A percentile compares a stretch with the other conserved stretches of the same genome.
Conservation (phyloP, 2,113 vertebrate genomes). For the Neodontobutis hainanensis region DNA sequence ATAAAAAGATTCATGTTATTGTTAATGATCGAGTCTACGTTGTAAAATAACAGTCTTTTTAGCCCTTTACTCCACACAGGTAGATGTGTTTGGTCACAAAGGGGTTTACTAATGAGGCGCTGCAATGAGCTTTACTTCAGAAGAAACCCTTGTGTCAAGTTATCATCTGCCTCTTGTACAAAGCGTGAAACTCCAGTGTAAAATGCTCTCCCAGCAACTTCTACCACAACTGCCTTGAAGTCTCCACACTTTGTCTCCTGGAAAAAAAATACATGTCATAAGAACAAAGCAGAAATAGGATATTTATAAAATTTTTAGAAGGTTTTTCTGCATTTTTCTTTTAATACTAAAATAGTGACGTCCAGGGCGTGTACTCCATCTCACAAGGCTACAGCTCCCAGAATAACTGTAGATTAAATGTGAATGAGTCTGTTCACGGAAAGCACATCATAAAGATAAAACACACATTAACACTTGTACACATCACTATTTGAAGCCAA, state of each 20-base stretch:
- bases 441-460: background rate
- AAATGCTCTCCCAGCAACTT: constrained; percentile 89
- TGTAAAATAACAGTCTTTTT: too few relatives aligned
- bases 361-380: background rate
- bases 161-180: constrained; percentile 84
- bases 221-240: constrained; percentile 88
- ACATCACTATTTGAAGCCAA: background rate
- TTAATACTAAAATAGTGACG: background rate
- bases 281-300: too few relatives aligned
- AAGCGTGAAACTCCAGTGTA: constrained; percentile 88
- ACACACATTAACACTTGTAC: background rate
- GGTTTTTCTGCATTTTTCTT: too few relatives aligned
- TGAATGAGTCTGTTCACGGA: background rate
- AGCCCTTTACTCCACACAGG: too few relatives aligned
- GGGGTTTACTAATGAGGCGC: too few relatives aligned
- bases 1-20: too few relatives aligned
- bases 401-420: background rate
- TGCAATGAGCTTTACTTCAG: constrained; percentile 76
- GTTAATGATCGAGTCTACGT: too few relatives aligned
- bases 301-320: too few relatives aligned
- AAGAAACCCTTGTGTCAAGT: constrained; percentile 85
- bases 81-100: too few relatives aligned
- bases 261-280: background rate
- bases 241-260: constrained; percentile 87
- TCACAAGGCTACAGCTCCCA: background rate